A percentile compares a stretch with the other conserved stretches of the same genome.
Conservation (phyloP, 1,140 invertebrate genomes). For the Gryllus bimaculatus region DNA sequence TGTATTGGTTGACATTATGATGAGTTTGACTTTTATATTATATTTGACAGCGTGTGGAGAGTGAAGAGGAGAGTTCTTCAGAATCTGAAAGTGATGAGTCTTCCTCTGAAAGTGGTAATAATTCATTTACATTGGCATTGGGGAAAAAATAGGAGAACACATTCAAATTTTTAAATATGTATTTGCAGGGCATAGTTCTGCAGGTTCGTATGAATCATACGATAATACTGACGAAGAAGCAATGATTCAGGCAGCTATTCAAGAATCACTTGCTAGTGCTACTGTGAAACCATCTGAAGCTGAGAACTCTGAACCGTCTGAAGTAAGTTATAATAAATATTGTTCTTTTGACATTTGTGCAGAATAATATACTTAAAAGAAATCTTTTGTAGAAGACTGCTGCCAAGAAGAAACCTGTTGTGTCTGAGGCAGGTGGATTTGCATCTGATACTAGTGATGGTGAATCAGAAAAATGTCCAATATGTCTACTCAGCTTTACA, state of each 20-base stretch:
- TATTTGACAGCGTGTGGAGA: slow-evolving; percentile 34
- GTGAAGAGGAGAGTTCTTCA: slow-evolving; percentile 23
- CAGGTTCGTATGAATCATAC: background rate
- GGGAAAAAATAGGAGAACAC: no score
- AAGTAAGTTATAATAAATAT: background rate
- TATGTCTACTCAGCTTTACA: slow-evolving; percentile 40
- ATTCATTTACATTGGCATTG: no score
- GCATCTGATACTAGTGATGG: slow-evolving; percentile 49
- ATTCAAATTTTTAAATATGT: no score
- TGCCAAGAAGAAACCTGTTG: slow-evolving; percentile 6
- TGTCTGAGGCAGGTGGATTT: slow-evolving; percentile 19
- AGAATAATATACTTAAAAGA: no score
- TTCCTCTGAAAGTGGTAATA: background rate
- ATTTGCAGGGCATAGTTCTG: background rate
- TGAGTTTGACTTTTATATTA: slow-evolving; percentile 28
- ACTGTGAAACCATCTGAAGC: background rate
- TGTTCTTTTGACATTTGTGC: no score
- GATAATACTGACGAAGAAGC: background rate
- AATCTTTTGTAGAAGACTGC: background rate
- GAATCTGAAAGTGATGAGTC: background rate
- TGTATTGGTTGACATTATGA: background rate
- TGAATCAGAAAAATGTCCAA: slow-evolving; percentile 57
- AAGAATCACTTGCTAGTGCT: background rate
- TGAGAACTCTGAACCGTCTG: background rate
- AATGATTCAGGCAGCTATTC: background rate